A percentile compares a stretch with the other conserved stretches of the same genome.
Evolutionary conservation across 2,797 vertebrate species (phyloP).

Genomic region (Sebastes vulpes): DNA sequence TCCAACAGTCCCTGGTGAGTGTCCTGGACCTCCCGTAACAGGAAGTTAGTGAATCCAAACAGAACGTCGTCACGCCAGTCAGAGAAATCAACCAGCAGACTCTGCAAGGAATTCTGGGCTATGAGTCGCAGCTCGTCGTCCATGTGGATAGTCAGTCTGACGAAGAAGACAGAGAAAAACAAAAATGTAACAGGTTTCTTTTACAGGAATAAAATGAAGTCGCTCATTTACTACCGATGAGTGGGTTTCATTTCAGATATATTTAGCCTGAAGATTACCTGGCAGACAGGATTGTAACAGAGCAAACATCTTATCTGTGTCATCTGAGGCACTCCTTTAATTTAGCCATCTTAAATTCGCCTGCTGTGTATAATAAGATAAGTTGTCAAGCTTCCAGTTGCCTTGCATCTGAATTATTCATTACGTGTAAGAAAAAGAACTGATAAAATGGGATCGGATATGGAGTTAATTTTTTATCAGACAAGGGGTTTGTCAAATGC

Average conservation of each 20-base stretch:
- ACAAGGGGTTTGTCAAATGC: background rate
- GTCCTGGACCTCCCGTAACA: conserved; percentile 95
- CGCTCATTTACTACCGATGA: background rate
- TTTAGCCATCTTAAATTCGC: background rate
- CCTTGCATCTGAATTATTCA: background rate
- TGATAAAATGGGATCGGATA: background rate
- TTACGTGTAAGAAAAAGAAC: background rate
- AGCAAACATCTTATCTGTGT: background rate
- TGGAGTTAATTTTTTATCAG: background rate
- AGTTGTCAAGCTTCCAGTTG: background rate
- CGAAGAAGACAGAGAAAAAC: background rate
- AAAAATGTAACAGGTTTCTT: background rate
- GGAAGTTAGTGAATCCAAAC: conserved; percentile 96
- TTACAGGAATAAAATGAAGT: background rate
- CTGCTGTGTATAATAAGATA: background rate
- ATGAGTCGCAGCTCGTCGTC: conserved; percentile 97
- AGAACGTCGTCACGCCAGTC: conserved; percentile 98
- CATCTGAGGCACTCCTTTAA: background rate
- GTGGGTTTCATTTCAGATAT: background rate
- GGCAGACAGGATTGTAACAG: background rate
- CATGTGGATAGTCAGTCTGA: conserved; percentile 98
- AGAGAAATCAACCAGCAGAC: conserved; percentile 94
- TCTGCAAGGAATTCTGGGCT: conserved; percentile 97
- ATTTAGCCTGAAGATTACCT: background rate
- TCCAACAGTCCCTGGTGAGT: conserved; percentile 94